Evolutionary conservation across 1,140 invertebrate species (phyloP).

Genomic region (Trichomalopsis sarcophagae): DNA sequence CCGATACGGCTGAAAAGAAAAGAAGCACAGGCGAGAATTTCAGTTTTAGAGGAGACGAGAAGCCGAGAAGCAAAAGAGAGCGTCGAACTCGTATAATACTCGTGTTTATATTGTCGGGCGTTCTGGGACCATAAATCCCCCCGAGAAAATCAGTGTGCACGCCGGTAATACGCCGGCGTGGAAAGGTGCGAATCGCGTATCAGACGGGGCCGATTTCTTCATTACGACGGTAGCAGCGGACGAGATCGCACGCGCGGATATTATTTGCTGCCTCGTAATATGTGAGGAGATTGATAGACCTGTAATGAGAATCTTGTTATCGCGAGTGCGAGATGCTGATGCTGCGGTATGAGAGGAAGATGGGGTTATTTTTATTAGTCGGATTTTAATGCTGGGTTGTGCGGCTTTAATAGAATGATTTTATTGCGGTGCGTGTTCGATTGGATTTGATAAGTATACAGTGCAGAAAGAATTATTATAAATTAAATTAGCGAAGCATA

Average conservation of each 20-base stretch:
- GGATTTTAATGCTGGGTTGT: background rate
- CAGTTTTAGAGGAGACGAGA: conserved; percentile 23
- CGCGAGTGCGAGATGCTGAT: background rate
- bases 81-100: conserved; percentile 26
- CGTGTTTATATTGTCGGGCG: conserved; percentile 44
- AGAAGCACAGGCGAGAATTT: background rate
- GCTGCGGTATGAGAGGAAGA: no score
- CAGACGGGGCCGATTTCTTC: conserved; percentile 29
- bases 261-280: background rate
- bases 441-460: no score
- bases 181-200: conserved; percentile 23
- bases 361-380: background rate
- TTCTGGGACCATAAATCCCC: conserved; percentile 48
- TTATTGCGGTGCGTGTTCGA: background rate
- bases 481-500: no score
- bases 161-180: background rate
- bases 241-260: conserved; percentile 13
- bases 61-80: background rate
- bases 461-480: no score
- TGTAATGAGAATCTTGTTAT: conserved; percentile 21
- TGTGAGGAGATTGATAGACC: background rate
- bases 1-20: no score
- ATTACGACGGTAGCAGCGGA: conserved; percentile 10
- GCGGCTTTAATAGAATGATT: background rate
- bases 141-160: background rate